Evolutionary conservation across 2,888 invertebrate species (phyloP), one percentile per base, ranked within the genome.

Genomic region (Amblyteles armatorius): DNA sequence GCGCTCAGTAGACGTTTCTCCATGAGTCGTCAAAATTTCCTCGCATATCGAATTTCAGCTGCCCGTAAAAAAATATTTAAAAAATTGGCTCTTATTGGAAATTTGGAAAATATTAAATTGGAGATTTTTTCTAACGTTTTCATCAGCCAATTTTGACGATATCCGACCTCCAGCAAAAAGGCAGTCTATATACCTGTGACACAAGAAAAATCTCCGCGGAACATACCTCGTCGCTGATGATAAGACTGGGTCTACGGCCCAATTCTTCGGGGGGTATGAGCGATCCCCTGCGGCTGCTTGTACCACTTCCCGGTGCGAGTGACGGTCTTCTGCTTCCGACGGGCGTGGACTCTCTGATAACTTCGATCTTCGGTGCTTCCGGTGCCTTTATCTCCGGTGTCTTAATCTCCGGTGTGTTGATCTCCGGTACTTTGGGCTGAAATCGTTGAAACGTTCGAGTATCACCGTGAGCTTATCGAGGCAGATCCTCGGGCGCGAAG

Each of bases 221-320:
- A 94, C 95, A 94, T 97, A 98, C 98, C 98, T 98, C 98, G 94
- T 98, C 98, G 93, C 98, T 97, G 93, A 98, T 98, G 92, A 98
- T 97, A 90, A 98, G 96, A 90, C 98, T 98, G 89, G 98, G 98
- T 90, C 98, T 96, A 91, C 98, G 96, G 91, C 97, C 97, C 94
- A 97, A 96, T 94, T 96, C 97, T 94, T 98, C 98, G 7, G 97
- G 97, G 91, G 98, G 98, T 92, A 98, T 97, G 84, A 98, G 96
- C 73, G 98, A 98, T 83, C 98, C 98, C 90, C 98, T 95, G 71
- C 97, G 95, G 92, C 97, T 96, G 72, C 95, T 95, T 69, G 95
- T 94, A 52, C 96, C 96, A 79, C 95, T 95, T 94, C 96, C 89
- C 16, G 97, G 97, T 60, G 95, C 96, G 88, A 97, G 94, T 0